A percentile compares a stretch with the other conserved stretches of the same genome.
These are phyloP conservation scores for Parotia lawesii DNA, from an alignment of 2,113 vertebrate species.

Conservation along the genomic window DNA sequence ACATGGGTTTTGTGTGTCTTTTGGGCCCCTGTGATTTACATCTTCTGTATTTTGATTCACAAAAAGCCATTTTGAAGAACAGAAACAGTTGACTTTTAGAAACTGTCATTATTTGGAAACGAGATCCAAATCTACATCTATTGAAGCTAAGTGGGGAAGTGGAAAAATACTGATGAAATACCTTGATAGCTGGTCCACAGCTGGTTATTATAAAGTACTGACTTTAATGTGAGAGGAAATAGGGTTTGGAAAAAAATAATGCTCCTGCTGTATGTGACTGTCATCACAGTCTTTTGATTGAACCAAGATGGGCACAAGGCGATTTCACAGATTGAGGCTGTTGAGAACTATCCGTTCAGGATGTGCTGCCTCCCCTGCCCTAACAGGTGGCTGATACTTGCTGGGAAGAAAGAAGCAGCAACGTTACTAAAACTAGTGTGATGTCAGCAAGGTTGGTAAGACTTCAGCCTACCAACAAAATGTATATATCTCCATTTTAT, in stretches of 20 bases:
- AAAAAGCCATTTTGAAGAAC: background rate
- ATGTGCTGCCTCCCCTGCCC: background rate
- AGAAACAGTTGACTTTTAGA: background rate
- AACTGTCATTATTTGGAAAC: background rate
- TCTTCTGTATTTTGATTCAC: background rate
- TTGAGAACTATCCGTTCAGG: background rate
- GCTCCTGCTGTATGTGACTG: background rate
- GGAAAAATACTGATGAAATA: background rate
- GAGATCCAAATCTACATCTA: background rate
- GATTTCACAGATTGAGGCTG: background rate
- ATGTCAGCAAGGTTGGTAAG: background rate
- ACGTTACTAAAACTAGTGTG: background rate
- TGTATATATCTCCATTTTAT: background rate
- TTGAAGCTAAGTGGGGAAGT: background rate
- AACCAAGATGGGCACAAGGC: background rate
- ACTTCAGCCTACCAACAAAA: background rate
- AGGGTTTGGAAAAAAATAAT: background rate
- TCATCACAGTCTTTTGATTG: background rate
- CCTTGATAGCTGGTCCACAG: background rate
- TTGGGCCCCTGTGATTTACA: background rate
- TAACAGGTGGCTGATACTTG: background rate
- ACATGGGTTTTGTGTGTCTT: background rate
- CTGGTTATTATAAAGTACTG: background rate
- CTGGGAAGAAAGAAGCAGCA: background rate
- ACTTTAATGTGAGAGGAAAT: background rate